phyloP scores from a whole-genome alignment of 1,140 invertebrate species.

The Geopemphigus sp. region DNA sequence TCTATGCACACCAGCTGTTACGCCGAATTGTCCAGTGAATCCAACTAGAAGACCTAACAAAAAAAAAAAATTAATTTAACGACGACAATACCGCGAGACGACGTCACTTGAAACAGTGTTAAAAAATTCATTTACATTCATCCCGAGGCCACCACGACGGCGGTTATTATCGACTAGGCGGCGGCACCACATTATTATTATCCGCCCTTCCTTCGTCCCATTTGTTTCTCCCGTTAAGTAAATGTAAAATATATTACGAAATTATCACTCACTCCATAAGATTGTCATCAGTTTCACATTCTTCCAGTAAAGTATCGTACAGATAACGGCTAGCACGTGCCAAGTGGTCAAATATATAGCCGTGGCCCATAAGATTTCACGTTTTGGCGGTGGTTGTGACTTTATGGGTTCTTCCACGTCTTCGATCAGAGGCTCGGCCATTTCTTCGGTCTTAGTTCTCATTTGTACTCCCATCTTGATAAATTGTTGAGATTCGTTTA shows the following conservation, averaged over 20 bases:
- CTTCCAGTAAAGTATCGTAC: constrained; percentile 33
- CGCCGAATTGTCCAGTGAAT: constrained; percentile 62
- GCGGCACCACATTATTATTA: too few relatives aligned
- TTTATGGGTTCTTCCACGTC: constrained; percentile 15
- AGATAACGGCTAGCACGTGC: constrained; percentile 22
- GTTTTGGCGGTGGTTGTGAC: constrained; percentile 15
- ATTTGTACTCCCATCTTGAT: constrained; percentile 43
- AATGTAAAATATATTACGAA: background rate
- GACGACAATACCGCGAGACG: too few relatives aligned
- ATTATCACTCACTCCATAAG: constrained; percentile 17
- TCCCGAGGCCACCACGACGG: too few relatives aligned
- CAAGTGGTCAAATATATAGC: constrained; percentile 37
- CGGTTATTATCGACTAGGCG: too few relatives aligned
- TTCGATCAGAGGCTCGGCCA: constrained; percentile 19
- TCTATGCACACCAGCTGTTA: constrained; percentile 81
- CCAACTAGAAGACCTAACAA: constrained; percentile 59
- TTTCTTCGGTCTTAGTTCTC: constrained; percentile 31
- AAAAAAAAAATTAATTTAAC: background rate
- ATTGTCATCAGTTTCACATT: constrained; percentile 28
- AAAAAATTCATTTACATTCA: too few relatives aligned
- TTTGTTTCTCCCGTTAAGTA: too few relatives aligned
- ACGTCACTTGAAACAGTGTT: too few relatives aligned
- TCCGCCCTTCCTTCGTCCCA: too few relatives aligned
- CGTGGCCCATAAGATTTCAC: constrained; percentile 39
- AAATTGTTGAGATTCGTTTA: constrained; percentile 3